Evolutionary conservation across 2,797 vertebrate genomes (phyloP).

Genomic region (Chelon labrosus): DNA sequence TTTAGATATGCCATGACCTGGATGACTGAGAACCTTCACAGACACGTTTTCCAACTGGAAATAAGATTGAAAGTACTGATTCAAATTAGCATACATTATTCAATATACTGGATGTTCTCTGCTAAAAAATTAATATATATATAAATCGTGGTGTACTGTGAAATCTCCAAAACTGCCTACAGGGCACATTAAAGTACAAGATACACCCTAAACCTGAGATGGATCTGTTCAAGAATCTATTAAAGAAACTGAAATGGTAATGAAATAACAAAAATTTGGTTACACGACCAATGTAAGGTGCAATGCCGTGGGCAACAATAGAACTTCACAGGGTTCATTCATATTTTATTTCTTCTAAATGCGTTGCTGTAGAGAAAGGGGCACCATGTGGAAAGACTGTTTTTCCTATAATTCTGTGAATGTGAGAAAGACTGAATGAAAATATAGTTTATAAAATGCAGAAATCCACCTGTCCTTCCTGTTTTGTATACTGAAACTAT

Average conservation of each 20-base stretch:
- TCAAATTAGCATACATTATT: background rate
- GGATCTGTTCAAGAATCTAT: too few relatives aligned
- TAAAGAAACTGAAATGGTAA: background rate
- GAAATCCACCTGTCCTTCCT: conserved; percentile 21
- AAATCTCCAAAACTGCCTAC: background rate
- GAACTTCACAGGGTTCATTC: background rate
- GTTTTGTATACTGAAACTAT: conserved; percentile 46
- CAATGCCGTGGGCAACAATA: background rate
- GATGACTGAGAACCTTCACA: too few relatives aligned
- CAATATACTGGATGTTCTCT: background rate
- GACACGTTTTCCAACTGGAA: background rate
- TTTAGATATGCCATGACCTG: too few relatives aligned
- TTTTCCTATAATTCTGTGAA: conserved; percentile 4
- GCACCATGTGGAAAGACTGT: background rate
- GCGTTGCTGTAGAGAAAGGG: background rate
- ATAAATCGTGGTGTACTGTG: background rate
- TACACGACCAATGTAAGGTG: background rate
- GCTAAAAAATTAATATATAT: background rate
- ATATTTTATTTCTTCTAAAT: background rate
- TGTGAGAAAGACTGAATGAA: background rate
- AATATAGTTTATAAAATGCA: conserved; percentile 2
- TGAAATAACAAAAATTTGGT: too few relatives aligned
- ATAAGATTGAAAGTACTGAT: background rate
- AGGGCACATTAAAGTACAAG: too few relatives aligned
- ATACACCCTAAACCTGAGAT: too few relatives aligned